Percentiles rank a stretch among this genome's conserved stretches.
phyloP scores from a whole-genome alignment of 2,888 invertebrate genomes.

The Metalampra italica region DNA sequence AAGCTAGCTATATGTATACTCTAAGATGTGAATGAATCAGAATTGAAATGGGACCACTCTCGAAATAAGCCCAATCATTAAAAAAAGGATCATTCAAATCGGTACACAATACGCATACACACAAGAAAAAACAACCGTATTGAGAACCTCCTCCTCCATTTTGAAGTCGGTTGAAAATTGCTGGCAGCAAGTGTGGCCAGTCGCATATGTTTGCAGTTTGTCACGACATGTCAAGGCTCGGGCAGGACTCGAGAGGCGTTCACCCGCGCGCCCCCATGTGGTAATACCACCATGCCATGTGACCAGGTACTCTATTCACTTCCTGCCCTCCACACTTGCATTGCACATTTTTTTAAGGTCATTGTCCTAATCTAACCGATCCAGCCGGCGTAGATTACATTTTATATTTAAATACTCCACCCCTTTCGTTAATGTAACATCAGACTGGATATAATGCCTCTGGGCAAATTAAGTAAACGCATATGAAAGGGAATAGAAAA shows the following conservation, averaged over 20 bases:
- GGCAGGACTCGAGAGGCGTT: conserved; percentile 15
- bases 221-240: conserved; percentile 41
- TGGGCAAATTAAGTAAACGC: conserved; percentile 34
- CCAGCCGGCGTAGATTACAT: conserved; percentile 7
- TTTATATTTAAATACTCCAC: conserved; percentile 1
- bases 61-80: too few species aligned
- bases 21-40: too few species aligned
- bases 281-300: conserved; percentile 45
- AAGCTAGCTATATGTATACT: too few species aligned
- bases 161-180: conserved; percentile 32
- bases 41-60: too few species aligned
- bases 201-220: conserved; percentile 55
- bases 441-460: conserved; percentile 15
- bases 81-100: too few species aligned
- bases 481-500: conserved; percentile 19
- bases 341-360: conserved; percentile 38
- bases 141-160: conserved; percentile 31
- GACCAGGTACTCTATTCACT: conserved; percentile 57
- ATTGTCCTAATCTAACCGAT: conserved; percentile 20
- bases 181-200: conserved; percentile 34
- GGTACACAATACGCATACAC: too few species aligned
- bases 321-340: conserved; percentile 50
- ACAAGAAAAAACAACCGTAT: too few species aligned
- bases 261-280: conserved; percentile 44
- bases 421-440: conserved; percentile 12